Base-by-base conservation (phyloP, 2,797 vertebrate genomes). In the Pantherophis vulpinus region DNA sequence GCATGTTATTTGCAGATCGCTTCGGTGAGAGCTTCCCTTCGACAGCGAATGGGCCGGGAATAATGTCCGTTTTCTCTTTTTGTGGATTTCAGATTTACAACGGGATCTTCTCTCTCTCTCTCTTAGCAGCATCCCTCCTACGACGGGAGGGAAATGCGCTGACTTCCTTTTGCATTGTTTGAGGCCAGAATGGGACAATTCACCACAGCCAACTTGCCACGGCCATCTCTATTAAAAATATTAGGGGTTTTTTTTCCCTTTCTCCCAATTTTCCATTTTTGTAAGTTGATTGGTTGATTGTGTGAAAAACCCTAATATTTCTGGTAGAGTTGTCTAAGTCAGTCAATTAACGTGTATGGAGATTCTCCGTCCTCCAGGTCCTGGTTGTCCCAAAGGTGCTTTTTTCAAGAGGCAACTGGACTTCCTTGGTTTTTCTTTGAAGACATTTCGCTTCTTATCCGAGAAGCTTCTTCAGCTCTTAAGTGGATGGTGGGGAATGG, bases 1-100 rank as follows among this genome's bases (percentile, higher is more conserved):
- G 98, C 99, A 98, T 99, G 99, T 99, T 99, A 99, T 99, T 99
- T 99, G 99, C 51, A 47, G 25, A 74, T 37, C 11, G 2, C 2
- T 13, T 27, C 0, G 9, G 8, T 8, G 9, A 7, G 51, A 51
- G 1, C 37, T 66, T 29, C 54, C 66, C 29, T 58, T 29, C 16
- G 16, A 89, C 11, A 14, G 13, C 25, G 3, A 63, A 63, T 29
- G 27, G 6, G 6, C 37, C 10, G n/a, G 86, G 27, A 55, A 54
- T 88, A 11, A 12, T 0, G 1, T 29, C 86, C 18, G 9, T 18
- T 14, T 58, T 88, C 32, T 1, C 4, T 3, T 79, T 79, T 42
- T 79, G 32, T 79, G 70, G 16, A 4, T 8, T 42, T 79, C 4
- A 9, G 18, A 37, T 42, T 79, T 42, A 9, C 6, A 37, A 20